Evolutionary conservation across 2,797 vertebrate species (phyloP), one percentile per base, ranked within the genome.

Genomic region (Atherinosoma microstoma): DNA sequence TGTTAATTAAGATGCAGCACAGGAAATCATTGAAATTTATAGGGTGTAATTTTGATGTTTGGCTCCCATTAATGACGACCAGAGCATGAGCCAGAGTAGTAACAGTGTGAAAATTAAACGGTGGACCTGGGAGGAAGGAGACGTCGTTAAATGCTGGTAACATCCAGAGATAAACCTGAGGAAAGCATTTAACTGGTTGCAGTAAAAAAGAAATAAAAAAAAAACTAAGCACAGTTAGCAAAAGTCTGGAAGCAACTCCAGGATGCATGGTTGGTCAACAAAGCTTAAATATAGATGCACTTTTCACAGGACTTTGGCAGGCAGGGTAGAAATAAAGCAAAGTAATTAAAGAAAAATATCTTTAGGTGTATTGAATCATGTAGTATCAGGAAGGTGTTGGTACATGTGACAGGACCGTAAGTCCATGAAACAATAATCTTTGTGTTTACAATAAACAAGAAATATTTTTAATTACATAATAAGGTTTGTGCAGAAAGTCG

Each of bases 21-120:
- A 73, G 67, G 76, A 82, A 79, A 87, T 83, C 67, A 42, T 40
- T 30, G 34, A 76, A 87, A 91, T 91, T 84, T 88, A 90, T 80
- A 75, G 76, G 80, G 73, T 82, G 71, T 70, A 79, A 90, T 88
- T 92, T 90, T 85, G 89, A 84, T 82, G 85, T 84, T 84, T 74
- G 76, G 69, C 73, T 82, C 70, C 18, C 27, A 71, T 89, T 88
- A 87, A 84, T 67, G 76, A 74, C 36, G 45, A 22, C 64, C 6
- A 36, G 74, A 66, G 82, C 73, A 53, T 20, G 73, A 84, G 79
- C 66, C 76, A 75, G 72, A 59, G 58, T 66, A 79, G 75, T 68
- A 63, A 75, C n/a, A 61, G 51, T 13, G 71, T 73, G 75, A 86
- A 79, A 92, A 88, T 72, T 74, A 90, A 85, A 81, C 59, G 3